These are phyloP conservation scores for Serinus canaria DNA, from an alignment of 2,113 vertebrate species.

Conservation along the genomic window DNA sequence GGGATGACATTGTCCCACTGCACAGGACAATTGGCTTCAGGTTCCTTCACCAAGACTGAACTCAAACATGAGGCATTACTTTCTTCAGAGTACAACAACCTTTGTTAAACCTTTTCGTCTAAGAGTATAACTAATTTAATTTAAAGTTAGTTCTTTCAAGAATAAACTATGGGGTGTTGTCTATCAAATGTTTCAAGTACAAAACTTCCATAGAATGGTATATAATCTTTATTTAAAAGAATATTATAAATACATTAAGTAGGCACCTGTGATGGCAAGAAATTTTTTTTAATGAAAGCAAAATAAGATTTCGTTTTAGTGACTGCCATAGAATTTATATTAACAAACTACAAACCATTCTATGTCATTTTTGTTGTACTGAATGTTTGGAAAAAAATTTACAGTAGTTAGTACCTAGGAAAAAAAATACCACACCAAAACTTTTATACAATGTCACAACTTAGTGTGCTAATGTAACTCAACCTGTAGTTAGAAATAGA, in stretches of 20 bases:
- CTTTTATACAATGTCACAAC: not conserved
- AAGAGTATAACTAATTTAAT: not conserved
- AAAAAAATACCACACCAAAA: not conserved
- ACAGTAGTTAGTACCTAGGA: not conserved
- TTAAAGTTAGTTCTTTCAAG: not conserved
- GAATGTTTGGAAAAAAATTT: not conserved
- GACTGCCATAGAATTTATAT: not conserved
- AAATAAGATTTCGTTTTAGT: not conserved
- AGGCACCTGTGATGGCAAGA: not conserved
- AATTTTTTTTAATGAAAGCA: not conserved
- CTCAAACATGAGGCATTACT: not conserved
- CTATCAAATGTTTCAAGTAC: not conserved
- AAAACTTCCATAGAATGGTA: not conserved
- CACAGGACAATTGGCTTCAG: too few species aligned
- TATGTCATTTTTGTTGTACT: not conserved
- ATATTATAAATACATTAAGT: not conserved
- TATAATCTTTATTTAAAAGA: slow-evolving; percentile 7
- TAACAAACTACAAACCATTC: not conserved
- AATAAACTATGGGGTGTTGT: not conserved
- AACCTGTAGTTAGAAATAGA: not conserved
- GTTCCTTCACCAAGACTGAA: not conserved
- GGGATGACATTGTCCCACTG: accelerated
- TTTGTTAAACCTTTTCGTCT: not conserved
- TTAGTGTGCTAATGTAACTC: not conserved
- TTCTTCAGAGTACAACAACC: not conserved